Evolutionary conservation across 2,797 vertebrate species (phyloP).

Genomic region (Crenichthys baileyi): DNA sequence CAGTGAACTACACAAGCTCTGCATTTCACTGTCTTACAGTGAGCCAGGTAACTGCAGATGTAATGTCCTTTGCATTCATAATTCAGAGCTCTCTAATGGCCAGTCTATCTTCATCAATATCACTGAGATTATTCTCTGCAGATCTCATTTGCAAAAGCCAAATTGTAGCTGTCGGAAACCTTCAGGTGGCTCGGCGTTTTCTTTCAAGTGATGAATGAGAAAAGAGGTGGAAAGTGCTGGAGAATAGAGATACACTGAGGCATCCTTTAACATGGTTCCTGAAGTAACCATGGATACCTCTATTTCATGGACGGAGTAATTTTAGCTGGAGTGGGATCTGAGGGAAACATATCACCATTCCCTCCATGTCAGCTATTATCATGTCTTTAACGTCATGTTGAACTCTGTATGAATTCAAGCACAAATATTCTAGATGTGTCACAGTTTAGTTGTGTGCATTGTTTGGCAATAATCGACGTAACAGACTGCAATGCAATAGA

Average conservation of each 20-base stretch:
- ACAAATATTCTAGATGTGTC: constrained; percentile 4
- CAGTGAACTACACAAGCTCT: constrained; percentile 34
- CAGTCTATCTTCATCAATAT: constrained; percentile 55
- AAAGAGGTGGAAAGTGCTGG: constrained; percentile 70
- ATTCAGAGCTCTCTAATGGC: constrained; percentile 62
- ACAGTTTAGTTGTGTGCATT: neutral
- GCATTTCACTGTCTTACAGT: constrained; percentile 42
- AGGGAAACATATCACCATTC: constrained; percentile 69
- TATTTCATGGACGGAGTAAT: constrained; percentile 83
- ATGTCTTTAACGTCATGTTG: constrained; percentile 35
- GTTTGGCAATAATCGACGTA: neutral
- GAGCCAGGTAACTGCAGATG: constrained; percentile 49
- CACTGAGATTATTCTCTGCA: constrained; percentile 50
- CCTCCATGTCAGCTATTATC: constrained; percentile 48
- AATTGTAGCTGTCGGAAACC: constrained; percentile 61
- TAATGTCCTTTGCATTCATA: constrained; percentile 61
- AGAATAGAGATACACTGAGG: constrained; percentile 74
- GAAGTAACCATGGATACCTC: constrained; percentile 86
- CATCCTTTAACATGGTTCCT: constrained; percentile 80
- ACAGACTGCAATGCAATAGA: neutral
- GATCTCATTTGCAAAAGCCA: constrained; percentile 59
- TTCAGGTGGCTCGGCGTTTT: constrained; percentile 59
- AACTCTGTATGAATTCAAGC: neutral
- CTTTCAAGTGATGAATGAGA: constrained; percentile 72
- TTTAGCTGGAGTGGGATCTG: constrained; percentile 82